Evolutionary conservation across 2,113 vertebrate genomes (phyloP), one percentile per base, ranked within the genome.

Genomic region (Sylvilagus bachmani): DNA sequence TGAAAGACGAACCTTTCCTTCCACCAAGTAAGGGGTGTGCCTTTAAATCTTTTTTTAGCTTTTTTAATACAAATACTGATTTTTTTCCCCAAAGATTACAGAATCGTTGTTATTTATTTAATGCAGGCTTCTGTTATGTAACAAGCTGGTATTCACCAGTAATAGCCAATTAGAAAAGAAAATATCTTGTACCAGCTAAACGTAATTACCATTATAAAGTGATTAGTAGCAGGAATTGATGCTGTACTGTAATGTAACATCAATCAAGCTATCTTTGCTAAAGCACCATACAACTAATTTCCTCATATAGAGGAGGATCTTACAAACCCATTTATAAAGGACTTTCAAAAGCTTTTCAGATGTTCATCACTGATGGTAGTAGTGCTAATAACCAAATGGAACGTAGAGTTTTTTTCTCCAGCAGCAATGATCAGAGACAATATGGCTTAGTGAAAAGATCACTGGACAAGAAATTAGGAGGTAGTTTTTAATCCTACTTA

Each of bases 81-180:
- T 92, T 84, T 92, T 84, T 86, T 62, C 38, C 33, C 2, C 27
- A 61, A 88, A 89, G 64, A 70, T 31, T 36, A 94, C 64, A 58
- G 90, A 90, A 92, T 94, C 91, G 92, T 93, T 61, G 62, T 71
- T 95, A 90, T 95, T 95, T 97, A 90, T 95, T 96, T 97, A 96
- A 90, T 82, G 95, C 81, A 91, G 11, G 79, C n/a, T 90, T 96
- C 93, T 95, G 62, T 96, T 97, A 86, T 83, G 79, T 97, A 97
- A 97, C 94, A 97, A 84, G 93, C 78, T 96, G 73, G 81, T 96
- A 90, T 97, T 97, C 93, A 93, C 87, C 80, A 92, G 73, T 96
- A 93, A 96, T 94, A 96, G 95, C 88, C 95, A 86, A 96, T 97
- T 97, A 97, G 81, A 88, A 97, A 91, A 93, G 91, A 97, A 94